These are phyloP conservation scores for Macroramphosus scolopax DNA, from an alignment of 2,797 vertebrate genomes.

Conservation along the genomic window DNA sequence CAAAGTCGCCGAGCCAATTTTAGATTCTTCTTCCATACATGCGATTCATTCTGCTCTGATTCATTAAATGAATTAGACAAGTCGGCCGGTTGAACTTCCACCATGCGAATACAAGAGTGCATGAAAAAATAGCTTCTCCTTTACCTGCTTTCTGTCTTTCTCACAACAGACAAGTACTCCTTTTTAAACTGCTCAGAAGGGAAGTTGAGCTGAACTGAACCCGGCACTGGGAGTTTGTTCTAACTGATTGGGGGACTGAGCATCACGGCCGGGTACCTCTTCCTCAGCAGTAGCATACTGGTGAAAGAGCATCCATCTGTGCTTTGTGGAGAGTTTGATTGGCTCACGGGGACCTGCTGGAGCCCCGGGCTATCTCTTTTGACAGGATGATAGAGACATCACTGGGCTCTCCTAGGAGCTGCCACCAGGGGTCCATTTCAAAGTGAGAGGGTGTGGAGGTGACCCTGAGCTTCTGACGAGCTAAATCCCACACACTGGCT, in stretches of 20 bases:
- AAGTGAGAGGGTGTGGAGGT: slow-evolving; percentile 83
- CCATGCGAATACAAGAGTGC: background rate
- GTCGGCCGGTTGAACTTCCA: background rate
- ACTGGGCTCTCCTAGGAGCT: slow-evolving; percentile 82
- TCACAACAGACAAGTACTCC: slow-evolving; percentile 14
- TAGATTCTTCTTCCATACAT: background rate
- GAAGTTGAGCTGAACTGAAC: slow-evolving; percentile 59
- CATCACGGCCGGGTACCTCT: slow-evolving; percentile 53
- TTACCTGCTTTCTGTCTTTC: slow-evolving; percentile 8
- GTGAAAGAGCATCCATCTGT: slow-evolving; percentile 83
- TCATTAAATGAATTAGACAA: slow-evolving; percentile 1
- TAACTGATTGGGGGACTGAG: slow-evolving; percentile 66
- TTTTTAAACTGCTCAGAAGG: slow-evolving; percentile 50
- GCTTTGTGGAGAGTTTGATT: slow-evolving; percentile 84
- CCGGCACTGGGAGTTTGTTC: slow-evolving; percentile 64
- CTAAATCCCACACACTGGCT: slow-evolving; percentile 80
- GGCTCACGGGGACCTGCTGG: slow-evolving; percentile 80
- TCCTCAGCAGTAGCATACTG: slow-evolving; percentile 71
- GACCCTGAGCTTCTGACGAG: slow-evolving; percentile 80
- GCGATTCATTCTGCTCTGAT: background rate
- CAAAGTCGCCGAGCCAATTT: background rate
- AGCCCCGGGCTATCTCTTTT: slow-evolving; percentile 84
- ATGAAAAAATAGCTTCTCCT: too few relatives aligned
- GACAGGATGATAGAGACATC: slow-evolving; percentile 88
- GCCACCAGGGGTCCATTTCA: slow-evolving; percentile 84